These are phyloP conservation scores for Cacoxenus indagator DNA, from an alignment of 2,888 invertebrate species.

Conservation along the genomic window DNA sequence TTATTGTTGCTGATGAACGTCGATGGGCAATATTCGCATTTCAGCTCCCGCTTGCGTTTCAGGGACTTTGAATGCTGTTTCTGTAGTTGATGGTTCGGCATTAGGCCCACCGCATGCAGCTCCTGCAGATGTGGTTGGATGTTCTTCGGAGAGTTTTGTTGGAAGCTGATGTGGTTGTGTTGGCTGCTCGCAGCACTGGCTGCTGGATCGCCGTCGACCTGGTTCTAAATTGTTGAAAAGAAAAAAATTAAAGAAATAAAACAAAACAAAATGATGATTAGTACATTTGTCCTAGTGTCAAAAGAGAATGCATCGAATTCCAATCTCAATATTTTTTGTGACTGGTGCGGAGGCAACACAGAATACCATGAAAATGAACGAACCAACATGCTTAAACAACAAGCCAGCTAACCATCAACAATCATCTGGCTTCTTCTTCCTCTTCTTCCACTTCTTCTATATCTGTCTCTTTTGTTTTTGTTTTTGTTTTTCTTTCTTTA, in stretches of 20 bases:
- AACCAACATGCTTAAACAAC: conserved; percentile 11
- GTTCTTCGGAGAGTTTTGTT: conserved; percentile 47
- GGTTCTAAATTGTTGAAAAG: conserved; percentile 35
- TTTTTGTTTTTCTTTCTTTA: conserved; percentile 17
- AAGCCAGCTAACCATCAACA: background rate
- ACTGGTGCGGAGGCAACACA: conserved; percentile 67
- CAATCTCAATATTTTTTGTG: conserved; percentile 57
- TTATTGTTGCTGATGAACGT: conserved; percentile 71
- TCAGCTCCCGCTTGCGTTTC: conserved; percentile 68
- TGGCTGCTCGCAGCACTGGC: conserved; percentile 23
- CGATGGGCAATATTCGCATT: conserved; percentile 70
- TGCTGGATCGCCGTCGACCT: conserved; percentile 39
- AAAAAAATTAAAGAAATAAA: conserved; percentile 17
- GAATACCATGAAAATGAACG: conserved; percentile 28
- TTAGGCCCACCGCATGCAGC: conserved; percentile 66
- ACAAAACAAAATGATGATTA: conserved; percentile 34
- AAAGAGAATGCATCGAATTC: conserved; percentile 6
- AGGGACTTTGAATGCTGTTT: conserved; percentile 49
- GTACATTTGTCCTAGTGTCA: conserved; percentile 18
- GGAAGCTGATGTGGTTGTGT: conserved; percentile 36
- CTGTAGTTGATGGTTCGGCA: conserved; percentile 59
- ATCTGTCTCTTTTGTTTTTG: background rate
- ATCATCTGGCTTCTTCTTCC: background rate
- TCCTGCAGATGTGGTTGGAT: conserved; percentile 62
- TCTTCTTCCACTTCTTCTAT: background rate